Evolutionary conservation across 2,888 invertebrate species (phyloP), one percentile per base, ranked within the genome.

Genomic region (Scaptodrosophila latifasciaeformis): DNA sequence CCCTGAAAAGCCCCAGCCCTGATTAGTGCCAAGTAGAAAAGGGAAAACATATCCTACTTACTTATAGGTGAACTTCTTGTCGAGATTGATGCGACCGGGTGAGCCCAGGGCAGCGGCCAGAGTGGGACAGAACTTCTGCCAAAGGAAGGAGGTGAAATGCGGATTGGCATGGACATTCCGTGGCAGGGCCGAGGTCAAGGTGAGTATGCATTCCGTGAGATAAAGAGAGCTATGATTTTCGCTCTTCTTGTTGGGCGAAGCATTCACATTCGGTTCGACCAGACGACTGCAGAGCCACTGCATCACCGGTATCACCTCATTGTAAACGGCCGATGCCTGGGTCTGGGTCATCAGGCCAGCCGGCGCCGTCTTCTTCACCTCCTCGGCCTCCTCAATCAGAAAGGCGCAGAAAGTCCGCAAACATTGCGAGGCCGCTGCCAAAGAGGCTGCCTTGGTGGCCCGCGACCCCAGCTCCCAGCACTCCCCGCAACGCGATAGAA

Each of bases 91-190:
- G 47, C 87, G 69, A 47, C 94, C 90, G 0, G 96, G 96, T 6
- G 96, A 93, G 0, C 96, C 96, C 2, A 97, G 88, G 54, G 96
- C 92, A 0, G 94, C 93, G 51, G 97, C 92, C 62, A 97, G 87
- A 1, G 94, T 92, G 0, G 97, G 97, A 77, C 96, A 96, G 80
- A 97, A 93, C 77, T 95, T 93, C 85, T 96, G 96, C 97, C 97
- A 95, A 7, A 95, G 88, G 80, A 95, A 95, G 2, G 94, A 93
- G 1, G 94, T 94, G 82, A 95, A 95, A 85, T 95, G 95, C 1
- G 91, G 90, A 87, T 95, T 95, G 1, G 92, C 91, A 74, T 93
- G 93, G 6, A 95, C 94, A 67, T 93, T 91, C 70, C 93, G 92
- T 0, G 95, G 94, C 46, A 95, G 86, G 46, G 94, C 95, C 7